Percentiles rank a stretch among this genome's conserved stretches.
Evolutionary conservation across 2,113 vertebrate species (phyloP).

Genomic region (Alligator sinensis): DNA sequence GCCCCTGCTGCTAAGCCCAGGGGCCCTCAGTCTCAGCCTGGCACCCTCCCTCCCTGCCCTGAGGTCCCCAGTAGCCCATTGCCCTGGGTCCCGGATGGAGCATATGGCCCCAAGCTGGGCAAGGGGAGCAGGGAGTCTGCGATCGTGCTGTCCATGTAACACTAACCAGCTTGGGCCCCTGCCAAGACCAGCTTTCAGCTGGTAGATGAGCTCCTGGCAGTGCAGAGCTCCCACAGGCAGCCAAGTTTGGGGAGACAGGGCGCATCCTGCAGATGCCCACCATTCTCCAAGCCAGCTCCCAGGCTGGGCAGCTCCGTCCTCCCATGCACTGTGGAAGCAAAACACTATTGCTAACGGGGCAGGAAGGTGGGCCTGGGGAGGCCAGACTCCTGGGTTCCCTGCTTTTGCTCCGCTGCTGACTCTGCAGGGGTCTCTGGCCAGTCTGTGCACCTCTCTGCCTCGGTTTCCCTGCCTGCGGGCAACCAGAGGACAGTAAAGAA

Average conservation of each 20-base stretch:
- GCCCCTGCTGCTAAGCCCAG: too few species aligned
- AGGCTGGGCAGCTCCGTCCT: accelerated
- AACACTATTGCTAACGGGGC: accelerated
- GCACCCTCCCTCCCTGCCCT: too few species aligned
- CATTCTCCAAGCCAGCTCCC: background rate
- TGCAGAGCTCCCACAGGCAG: background rate
- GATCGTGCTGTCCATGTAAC: too few species aligned
- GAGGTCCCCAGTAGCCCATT: too few species aligned
- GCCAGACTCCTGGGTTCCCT: accelerated
- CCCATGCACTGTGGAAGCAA: accelerated
- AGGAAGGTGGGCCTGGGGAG: background rate
- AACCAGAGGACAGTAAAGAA: background rate
- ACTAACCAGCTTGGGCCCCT: too few species aligned
- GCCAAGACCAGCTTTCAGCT: too few species aligned
- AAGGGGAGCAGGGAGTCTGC: too few species aligned
- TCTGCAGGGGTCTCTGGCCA: accelerated
- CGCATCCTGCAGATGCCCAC: background rate
- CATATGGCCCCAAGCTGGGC: too few species aligned
- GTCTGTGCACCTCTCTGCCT: background rate
- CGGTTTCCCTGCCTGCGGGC: background rate
- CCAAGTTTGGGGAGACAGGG: too few species aligned
- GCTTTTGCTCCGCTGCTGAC: background rate
- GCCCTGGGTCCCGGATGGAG: too few species aligned
- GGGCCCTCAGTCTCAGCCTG: too few species aligned
- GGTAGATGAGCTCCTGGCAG: accelerated